phyloP scores from a whole-genome alignment of 2,797 vertebrate species.

The Tauraco hartlaubi region DNA sequence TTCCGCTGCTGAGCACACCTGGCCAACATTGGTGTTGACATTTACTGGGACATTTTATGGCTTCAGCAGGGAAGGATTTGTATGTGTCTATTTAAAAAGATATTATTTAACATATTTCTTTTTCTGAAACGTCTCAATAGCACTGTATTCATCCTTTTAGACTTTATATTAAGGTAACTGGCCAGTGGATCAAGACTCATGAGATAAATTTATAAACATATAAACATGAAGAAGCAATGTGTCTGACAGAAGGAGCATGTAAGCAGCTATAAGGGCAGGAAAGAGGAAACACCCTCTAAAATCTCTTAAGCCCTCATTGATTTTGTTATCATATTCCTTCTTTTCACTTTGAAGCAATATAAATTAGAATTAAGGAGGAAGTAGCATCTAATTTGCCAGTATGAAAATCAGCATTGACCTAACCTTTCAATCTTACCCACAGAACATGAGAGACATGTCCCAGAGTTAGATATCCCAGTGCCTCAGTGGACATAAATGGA shows the following conservation, averaged over 20 bases:
- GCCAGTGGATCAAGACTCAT: not conserved
- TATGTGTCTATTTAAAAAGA: not conserved
- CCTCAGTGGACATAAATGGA: not conserved
- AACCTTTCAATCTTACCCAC: not conserved
- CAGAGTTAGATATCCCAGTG: not conserved
- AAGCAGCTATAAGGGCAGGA: not conserved
- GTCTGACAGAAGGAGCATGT: not conserved
- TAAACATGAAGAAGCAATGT: not conserved
- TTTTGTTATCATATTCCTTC: not conserved
- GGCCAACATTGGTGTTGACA: not conserved
- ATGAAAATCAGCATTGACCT: not conserved
- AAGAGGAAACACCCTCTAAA: not conserved
- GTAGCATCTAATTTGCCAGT: not conserved
- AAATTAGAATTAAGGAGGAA: not conserved
- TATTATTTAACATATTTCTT: not conserved
- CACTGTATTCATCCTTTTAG: not conserved
- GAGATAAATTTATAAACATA: not conserved
- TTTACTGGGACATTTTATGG: slow-evolving; percentile 5
- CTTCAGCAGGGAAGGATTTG: not conserved
- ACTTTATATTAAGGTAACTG: not conserved
- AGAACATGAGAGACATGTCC: accelerated
- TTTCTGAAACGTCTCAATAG: not conserved
- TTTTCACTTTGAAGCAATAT: not conserved
- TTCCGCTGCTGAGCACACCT: not conserved
- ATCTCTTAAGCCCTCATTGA: not conserved